Conservation (phyloP, 2,888 invertebrate species). For the Drosophila helvetica region DNA sequence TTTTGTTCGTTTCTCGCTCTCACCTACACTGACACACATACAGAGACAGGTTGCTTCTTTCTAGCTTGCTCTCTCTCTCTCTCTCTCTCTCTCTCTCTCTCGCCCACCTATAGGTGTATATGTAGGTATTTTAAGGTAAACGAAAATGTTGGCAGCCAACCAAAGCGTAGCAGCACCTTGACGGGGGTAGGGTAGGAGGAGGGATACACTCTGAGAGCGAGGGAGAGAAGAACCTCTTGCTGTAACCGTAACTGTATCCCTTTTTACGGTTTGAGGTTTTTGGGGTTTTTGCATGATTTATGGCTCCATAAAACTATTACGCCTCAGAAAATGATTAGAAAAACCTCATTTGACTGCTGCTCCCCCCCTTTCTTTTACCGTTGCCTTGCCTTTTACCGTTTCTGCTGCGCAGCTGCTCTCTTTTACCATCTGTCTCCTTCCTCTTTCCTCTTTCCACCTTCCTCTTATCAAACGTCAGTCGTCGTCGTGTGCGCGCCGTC, state of each 20-base stretch:
- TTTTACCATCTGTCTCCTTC: constrained; percentile 1
- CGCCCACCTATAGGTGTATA: constrained; percentile 56
- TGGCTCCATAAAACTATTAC: constrained; percentile 8
- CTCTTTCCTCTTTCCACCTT: neutral
- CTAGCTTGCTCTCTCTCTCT: constrained; percentile 68
- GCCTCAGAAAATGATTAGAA: constrained; percentile 7
- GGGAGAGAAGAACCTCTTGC: neutral
- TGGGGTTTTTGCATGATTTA: constrained; percentile 39
- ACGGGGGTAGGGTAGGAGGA: constrained; percentile 36
- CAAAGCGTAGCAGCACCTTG: constrained; percentile 82
- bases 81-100: constrained; percentile 67
- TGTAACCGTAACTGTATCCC: too few species aligned
- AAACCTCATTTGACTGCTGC: constrained; percentile 1
- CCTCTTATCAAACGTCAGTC: constrained; percentile 38
- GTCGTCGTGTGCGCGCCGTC: constrained; percentile 52
- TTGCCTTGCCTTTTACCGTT: neutral
- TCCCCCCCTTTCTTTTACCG: neutral
- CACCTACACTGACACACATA: constrained; percentile 48
- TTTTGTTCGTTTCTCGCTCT: constrained; percentile 67
- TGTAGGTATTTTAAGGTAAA: constrained; percentile 77
- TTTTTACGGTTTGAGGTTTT: neutral
- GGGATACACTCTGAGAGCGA: neutral
- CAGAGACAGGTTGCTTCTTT: constrained; percentile 73
- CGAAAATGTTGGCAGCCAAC: constrained; percentile 83
- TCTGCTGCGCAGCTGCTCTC: constrained; percentile 32